Conservation (phyloP, 2,113 vertebrate species). For the Tupaia chinensis region DNA sequence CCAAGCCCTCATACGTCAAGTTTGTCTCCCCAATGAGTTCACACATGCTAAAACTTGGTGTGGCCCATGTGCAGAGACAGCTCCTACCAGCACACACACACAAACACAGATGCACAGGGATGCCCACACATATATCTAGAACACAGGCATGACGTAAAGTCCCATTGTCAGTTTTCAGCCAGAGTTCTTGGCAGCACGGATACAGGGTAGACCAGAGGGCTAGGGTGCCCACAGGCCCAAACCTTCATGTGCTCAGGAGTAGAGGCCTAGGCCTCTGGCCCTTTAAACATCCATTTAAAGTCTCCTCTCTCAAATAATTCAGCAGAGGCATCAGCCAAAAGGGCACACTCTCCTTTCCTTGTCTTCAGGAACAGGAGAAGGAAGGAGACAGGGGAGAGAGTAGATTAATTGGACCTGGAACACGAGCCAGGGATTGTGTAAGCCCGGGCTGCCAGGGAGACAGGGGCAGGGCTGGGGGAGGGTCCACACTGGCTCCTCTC, state of each 20-base stretch:
- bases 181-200: background rate
- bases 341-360: conserved; percentile 83
- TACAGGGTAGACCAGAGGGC: background rate
- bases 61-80: background rate
- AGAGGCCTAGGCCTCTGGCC: conserved; percentile 83
- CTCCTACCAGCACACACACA: background rate
- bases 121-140: accelerated
- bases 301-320: conserved; percentile 85
- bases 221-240: conserved; percentile 4
- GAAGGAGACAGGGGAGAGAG: conserved; percentile 73
- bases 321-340: conserved; percentile 85
- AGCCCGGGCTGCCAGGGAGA: background rate
- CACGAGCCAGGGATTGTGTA: conserved; percentile 70
- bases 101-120: background rate
- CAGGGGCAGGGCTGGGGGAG: accelerated
- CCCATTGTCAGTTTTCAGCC: background rate
- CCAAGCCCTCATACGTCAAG: accelerated
- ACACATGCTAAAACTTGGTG: background rate
- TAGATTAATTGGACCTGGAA: conserved; percentile 82
- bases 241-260: conserved; percentile 69
- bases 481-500: background rate
- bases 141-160: background rate
- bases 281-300: conserved; percentile 86
- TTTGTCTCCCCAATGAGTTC: background rate
- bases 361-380: conserved; percentile 74